Percentiles rank a stretch among this genome's conserved stretches.
Conservation (phyloP, 2,797 vertebrate species). For the Furcifer pardalis region DNA sequence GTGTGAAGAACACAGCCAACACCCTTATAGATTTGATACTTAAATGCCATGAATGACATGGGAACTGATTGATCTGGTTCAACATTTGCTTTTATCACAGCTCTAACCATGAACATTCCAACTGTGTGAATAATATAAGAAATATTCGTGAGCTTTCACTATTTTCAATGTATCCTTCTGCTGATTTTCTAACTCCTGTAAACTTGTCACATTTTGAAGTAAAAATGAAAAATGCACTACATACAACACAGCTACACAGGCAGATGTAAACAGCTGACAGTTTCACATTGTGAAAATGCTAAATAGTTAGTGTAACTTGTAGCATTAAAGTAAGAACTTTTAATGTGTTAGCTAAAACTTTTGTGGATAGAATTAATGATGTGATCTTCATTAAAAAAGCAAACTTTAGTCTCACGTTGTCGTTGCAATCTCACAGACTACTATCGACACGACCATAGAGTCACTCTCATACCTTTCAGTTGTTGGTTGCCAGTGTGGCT, state of each 20-base stretch:
- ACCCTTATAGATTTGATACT: constrained; percentile 70
- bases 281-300: constrained; percentile 60
- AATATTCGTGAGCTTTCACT: constrained; percentile 65
- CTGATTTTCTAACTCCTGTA: constrained; percentile 23
- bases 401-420: constrained; percentile 25
- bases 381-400: constrained; percentile 34
- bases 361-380: constrained; percentile 41
- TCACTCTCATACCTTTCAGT: constrained; percentile 14
- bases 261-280: constrained; percentile 68
- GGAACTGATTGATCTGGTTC: constrained; percentile 73
- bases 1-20: constrained; percentile 65
- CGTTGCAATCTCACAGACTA: background rate
- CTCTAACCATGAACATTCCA: constrained; percentile 78
- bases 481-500: too few relatives aligned
- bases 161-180: constrained; percentile 59
- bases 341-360: constrained; percentile 43
- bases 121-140: constrained; percentile 72
- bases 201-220: constrained; percentile 68
- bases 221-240: constrained; percentile 60
- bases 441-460: background rate
- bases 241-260: constrained; percentile 66
- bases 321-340: constrained; percentile 12
- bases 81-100: constrained; percentile 70
- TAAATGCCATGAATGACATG: constrained; percentile 71
- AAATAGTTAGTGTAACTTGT: constrained; percentile 54